Evolutionary conservation across 2,888 invertebrate genomes (phyloP).

Genomic region (Metacarcinus magister): DNA sequence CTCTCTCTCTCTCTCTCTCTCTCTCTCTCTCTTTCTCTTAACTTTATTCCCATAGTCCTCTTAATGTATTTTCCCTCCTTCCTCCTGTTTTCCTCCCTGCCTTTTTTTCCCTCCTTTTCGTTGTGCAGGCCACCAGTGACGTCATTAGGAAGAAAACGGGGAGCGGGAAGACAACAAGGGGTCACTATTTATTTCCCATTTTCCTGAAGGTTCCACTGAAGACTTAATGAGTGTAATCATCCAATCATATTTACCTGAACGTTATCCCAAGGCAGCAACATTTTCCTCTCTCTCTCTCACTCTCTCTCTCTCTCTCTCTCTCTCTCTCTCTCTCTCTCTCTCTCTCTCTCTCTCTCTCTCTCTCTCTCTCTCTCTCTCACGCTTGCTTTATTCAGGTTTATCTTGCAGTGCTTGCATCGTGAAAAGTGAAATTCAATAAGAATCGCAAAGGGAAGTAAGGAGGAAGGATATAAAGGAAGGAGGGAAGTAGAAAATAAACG

Average conservation of each 20-base stretch:
- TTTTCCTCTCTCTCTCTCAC: background rate
- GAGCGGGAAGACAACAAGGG: background rate
- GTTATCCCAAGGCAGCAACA: background rate
- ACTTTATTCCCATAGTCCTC: background rate
- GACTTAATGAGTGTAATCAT: constrained; percentile 26
- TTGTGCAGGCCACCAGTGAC: background rate
- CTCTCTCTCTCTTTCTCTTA: background rate
- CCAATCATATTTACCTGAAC: background rate
- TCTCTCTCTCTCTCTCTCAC: background rate
- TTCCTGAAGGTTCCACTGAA: background rate
- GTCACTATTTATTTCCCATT: constrained; percentile 8
- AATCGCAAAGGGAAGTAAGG: background rate
- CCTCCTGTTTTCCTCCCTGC: background rate
- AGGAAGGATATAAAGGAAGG: background rate
- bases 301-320: constrained; percentile 26
- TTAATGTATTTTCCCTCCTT: background rate
- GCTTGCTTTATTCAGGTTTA: too few relatives aligned
- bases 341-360: constrained; percentile 26
- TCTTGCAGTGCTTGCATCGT: background rate
- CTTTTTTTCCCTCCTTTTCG: background rate
- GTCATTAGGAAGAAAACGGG: background rate
- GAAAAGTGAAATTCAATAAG: background rate
- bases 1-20: too few relatives aligned
- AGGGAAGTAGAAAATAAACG: background rate
- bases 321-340: constrained; percentile 26